Evolutionary conservation across 1,140 invertebrate species (phyloP).

Genomic region (Caenorhabditis briggsae): DNA sequence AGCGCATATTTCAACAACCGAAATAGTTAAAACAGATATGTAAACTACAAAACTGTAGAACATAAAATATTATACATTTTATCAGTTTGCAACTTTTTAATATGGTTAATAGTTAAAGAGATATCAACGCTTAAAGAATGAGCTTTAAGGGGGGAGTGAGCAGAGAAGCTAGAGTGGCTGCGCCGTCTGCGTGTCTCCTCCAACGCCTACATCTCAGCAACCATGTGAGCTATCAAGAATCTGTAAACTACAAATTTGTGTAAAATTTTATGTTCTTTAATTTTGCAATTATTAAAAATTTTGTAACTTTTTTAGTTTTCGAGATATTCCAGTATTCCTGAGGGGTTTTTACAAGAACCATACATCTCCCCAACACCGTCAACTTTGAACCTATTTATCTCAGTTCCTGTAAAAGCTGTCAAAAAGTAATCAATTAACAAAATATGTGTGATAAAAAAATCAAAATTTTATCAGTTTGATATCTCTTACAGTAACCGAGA

Average conservation of each 20-base stretch:
- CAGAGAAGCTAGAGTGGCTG: conserved; percentile 1
- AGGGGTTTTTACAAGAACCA: too few relatives aligned
- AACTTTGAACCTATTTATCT: too few relatives aligned
- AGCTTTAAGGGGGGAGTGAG: neutral
- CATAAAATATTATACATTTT: neutral
- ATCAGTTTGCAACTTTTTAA: neutral
- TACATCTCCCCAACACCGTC: too few relatives aligned
- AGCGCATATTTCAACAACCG: neutral
- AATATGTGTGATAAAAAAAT: too few relatives aligned
- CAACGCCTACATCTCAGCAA: neutral
- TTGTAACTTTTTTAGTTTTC: too few relatives aligned
- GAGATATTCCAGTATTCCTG: too few relatives aligned
- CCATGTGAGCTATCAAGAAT: neutral
- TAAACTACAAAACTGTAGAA: neutral
- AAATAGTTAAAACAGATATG: neutral
- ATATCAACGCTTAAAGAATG: neutral
- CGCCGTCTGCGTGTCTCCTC: neutral
- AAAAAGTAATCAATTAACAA: too few relatives aligned
- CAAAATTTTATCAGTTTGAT: too few relatives aligned
- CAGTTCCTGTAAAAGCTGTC: too few relatives aligned
- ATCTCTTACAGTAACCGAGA: too few relatives aligned
- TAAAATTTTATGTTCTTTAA: neutral
- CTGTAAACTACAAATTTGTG: neutral
- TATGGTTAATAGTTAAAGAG: neutral
- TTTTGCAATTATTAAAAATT: too few relatives aligned